A percentile compares a stretch with the other conserved stretches of the same genome.
These are phyloP conservation scores for Laticauda laticaudata DNA, from an alignment of 2,113 vertebrate genomes.

Conservation along the genomic window DNA sequence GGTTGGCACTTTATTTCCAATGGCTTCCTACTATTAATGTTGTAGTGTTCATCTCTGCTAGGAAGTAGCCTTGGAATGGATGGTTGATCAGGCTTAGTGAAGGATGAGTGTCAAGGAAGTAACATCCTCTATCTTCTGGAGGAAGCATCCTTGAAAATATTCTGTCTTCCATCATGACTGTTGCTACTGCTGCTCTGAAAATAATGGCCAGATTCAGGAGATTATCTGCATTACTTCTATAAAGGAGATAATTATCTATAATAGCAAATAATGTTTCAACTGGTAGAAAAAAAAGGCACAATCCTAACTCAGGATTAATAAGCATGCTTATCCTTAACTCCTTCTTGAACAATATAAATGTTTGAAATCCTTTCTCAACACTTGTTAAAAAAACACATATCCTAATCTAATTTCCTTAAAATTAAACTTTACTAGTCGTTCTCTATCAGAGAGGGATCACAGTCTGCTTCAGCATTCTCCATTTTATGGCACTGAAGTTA, in stretches of 20 bases:
- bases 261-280: neutral
- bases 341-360: neutral
- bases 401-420: neutral
- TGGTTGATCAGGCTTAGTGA: slow-evolving; percentile 2
- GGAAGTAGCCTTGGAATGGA: slow-evolving; percentile 27
- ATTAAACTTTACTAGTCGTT: neutral
- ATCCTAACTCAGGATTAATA: neutral
- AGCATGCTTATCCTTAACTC: neutral
- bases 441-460: no score
- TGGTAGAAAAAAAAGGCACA: neutral
- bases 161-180: neutral
- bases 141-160: neutral
- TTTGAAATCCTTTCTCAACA: neutral
- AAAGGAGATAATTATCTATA: neutral
- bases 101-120: neutral
- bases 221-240: neutral
- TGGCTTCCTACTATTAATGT: slow-evolving; percentile 31
- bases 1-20: slow-evolving; percentile 1
- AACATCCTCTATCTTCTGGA: neutral
- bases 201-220: neutral
- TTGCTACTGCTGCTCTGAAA: neutral
- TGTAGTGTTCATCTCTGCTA: neutral
- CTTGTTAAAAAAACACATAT: neutral
- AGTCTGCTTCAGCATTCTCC: neutral
- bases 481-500: neutral